Percentiles rank a stretch among this genome's conserved stretches.
Conservation (phyloP, 2,113 vertebrate genomes). For the Eurypyga helias region DNA sequence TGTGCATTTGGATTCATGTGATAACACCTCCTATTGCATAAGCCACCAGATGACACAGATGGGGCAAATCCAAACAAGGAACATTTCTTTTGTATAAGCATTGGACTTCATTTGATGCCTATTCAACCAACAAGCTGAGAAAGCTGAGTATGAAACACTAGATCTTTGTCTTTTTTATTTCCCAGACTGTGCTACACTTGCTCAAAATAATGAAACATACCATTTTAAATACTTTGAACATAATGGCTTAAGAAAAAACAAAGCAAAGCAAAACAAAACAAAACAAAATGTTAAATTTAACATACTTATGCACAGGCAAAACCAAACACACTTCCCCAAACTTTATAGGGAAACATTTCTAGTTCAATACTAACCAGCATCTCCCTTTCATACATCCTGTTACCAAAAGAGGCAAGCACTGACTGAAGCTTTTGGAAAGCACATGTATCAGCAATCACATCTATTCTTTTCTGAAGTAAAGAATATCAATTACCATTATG, state of each 20-base stretch:
- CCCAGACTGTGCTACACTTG: constrained; percentile 74
- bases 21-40: constrained; percentile 88
- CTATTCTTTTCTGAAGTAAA: background rate
- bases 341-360: background rate
- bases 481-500: background rate
- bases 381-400: background rate
- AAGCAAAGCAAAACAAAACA: background rate
- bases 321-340: background rate
- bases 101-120: constrained; percentile 87
- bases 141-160: constrained; percentile 81
- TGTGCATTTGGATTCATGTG: constrained; percentile 87
- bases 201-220: constrained; percentile 57
- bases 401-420: background rate
- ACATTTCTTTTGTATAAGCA: constrained; percentile 88
- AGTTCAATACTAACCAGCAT: background rate
- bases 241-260: background rate
- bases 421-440: background rate
- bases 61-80: constrained; percentile 90
- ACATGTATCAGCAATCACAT: background rate
- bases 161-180: constrained; percentile 82
- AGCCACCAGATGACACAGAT: constrained; percentile 98
- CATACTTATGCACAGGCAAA: background rate
- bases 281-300: background rate
- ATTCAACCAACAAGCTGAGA: constrained; percentile 91
- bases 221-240: constrained; percentile 2